These are phyloP conservation scores for Ammodytes dubius DNA, from an alignment of 2,113 vertebrate genomes.

Conservation along the genomic window DNA sequence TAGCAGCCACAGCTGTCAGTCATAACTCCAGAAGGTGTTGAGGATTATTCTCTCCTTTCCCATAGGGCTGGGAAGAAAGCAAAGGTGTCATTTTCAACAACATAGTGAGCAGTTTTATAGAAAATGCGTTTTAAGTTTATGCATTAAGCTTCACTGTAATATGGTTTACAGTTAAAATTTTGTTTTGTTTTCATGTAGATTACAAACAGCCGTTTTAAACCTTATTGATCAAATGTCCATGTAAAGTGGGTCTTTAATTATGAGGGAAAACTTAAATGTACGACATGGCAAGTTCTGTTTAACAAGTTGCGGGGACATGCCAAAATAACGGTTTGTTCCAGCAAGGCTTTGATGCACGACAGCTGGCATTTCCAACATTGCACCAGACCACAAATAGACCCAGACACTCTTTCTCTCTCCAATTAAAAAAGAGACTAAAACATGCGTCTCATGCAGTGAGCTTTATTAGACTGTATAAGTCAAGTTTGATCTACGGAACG, in stretches of 20 bases:
- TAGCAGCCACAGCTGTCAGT: slow-evolving; percentile 85
- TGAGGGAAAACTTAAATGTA: background rate
- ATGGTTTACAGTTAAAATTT: background rate
- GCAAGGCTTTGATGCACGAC: slow-evolving; percentile 76
- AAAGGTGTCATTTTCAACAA: slow-evolving; percentile 4
- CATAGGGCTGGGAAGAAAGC: slow-evolving; percentile 37
- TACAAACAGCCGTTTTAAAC: background rate
- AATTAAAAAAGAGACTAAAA: slow-evolving; percentile 81
- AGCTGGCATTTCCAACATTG: slow-evolving; percentile 88
- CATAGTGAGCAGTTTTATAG: background rate
- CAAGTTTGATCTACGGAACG: slow-evolving; percentile 64
- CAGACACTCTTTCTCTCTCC: slow-evolving; percentile 78
- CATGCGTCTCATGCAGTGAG: slow-evolving; percentile 63
- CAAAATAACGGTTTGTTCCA: slow-evolving; percentile 75
- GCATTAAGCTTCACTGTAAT: background rate
- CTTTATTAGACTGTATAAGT: slow-evolving; percentile 73
- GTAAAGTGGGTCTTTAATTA: slow-evolving; percentile 1
- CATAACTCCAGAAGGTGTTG: slow-evolving; percentile 72
- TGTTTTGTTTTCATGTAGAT: background rate
- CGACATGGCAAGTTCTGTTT: slow-evolving; percentile 59
- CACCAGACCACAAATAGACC: slow-evolving; percentile 85
- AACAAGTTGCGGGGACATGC: slow-evolving; percentile 66
- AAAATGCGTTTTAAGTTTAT: background rate
- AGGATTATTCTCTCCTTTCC: slow-evolving; percentile 55
- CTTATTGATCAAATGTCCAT: background rate